phyloP scores from a whole-genome alignment of 2,888 invertebrate species.

The Glyphotaelius pellucidus region DNA sequence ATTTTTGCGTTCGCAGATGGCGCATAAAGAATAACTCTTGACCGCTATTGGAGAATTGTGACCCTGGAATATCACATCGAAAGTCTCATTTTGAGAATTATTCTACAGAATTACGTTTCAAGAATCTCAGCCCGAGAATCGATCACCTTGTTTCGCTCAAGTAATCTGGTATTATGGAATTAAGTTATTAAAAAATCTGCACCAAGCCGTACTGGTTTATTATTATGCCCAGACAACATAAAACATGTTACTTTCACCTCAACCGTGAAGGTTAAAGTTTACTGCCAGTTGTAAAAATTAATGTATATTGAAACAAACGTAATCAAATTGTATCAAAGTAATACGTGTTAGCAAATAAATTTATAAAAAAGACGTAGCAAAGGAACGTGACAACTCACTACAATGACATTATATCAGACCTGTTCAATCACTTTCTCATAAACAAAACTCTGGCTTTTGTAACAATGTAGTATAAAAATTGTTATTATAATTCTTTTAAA shows the following conservation, averaged over 20 bases:
- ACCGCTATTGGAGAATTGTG: background rate
- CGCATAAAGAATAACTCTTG: too few relatives aligned
- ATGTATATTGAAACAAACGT: background rate
- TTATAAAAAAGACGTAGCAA: too few relatives aligned
- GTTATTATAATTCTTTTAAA: too few relatives aligned
- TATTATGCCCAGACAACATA: background rate
- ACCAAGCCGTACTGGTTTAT: background rate
- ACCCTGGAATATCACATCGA: background rate
- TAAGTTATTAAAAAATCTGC: background rate
- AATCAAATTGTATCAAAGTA: background rate
- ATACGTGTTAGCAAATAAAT: too few relatives aligned
- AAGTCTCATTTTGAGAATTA: background rate
- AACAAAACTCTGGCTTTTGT: too few relatives aligned
- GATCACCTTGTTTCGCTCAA: background rate
- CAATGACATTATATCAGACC: too few relatives aligned
- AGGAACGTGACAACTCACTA: too few relatives aligned
- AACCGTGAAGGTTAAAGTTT: background rate
- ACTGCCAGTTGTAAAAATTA: background rate
- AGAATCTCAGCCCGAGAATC: background rate
- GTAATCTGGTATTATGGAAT: background rate
- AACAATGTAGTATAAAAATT: too few relatives aligned
- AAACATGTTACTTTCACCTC: background rate
- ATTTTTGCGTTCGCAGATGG: too few relatives aligned
- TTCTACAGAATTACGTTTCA: background rate
- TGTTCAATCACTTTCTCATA: too few relatives aligned